Evolutionary conservation across 2,888 invertebrate species (phyloP).

Genomic region (Eupithecia pulchellata): DNA sequence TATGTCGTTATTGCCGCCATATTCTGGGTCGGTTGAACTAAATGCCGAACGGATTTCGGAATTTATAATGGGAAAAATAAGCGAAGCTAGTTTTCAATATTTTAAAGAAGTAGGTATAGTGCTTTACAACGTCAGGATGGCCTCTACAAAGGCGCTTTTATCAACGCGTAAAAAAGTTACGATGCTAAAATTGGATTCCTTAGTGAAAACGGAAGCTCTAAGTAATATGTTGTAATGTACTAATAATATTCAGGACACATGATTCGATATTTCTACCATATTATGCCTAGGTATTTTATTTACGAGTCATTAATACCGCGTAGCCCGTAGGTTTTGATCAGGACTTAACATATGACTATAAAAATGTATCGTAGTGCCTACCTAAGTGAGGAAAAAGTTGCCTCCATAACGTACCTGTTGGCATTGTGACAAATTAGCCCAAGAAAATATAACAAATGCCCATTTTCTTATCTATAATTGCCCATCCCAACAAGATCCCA

Average conservation of each 20-base stretch:
- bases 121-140: constrained; percentile 11
- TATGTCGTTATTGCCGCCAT: background rate
- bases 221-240: constrained; percentile 3
- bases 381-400: background rate
- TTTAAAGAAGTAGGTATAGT: constrained; percentile 14
- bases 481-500: constrained; percentile 8
- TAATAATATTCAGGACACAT: constrained; percentile 8
- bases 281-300: background rate
- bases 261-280: background rate
- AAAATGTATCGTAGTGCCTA: background rate
- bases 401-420: background rate
- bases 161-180: constrained; percentile 39
- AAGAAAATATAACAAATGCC: background rate
- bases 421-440: background rate
- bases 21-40: background rate
- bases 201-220: background rate
- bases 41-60: background rate
- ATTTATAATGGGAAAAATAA: too few relatives aligned
- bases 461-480: constrained; percentile 8
- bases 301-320: background rate
- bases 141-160: constrained; percentile 35
- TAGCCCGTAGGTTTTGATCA: too few relatives aligned
- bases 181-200: constrained; percentile 29
- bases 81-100: constrained; percentile 31
- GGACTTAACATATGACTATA: background rate